Percentiles rank a stretch among this genome's conserved stretches.
Conservation (phyloP, 2,113 vertebrate genomes). For the Hemiprocne comata region DNA sequence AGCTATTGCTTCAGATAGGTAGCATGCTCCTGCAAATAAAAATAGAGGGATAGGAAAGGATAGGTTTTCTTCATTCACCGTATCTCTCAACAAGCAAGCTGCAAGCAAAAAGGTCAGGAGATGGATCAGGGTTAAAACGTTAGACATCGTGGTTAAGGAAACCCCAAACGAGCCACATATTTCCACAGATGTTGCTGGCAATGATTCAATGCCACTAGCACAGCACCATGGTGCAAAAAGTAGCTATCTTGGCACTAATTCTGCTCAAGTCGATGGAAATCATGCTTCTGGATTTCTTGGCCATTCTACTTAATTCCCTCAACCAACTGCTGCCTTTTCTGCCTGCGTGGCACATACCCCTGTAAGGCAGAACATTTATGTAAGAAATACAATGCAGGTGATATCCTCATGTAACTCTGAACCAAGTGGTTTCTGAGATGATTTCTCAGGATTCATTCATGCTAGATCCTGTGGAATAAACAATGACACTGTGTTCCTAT, state of each 20-base stretch:
- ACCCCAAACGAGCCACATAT: neutral
- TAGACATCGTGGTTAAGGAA: neutral
- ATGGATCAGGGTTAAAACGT: neutral
- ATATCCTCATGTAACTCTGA: neutral
- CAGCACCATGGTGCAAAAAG: neutral
- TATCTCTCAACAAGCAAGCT: neutral
- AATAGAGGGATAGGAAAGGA: neutral
- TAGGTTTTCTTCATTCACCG: neutral
- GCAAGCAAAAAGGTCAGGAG: neutral
- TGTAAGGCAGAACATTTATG: neutral
- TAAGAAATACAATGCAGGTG: neutral
- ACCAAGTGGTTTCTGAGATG: neutral
- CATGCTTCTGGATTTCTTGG: neutral
- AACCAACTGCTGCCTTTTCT: neutral
- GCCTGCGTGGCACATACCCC: neutral
- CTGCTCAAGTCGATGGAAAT: neutral
- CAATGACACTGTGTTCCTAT: neutral
- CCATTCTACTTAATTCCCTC: neutral
- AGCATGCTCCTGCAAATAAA: neutral
- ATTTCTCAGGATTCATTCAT: neutral
- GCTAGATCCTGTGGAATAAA: neutral
- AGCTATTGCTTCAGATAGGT: neutral
- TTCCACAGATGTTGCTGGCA: neutral
- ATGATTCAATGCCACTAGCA: neutral
- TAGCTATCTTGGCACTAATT: neutral